These are phyloP conservation scores for Mustela lutreola DNA, from an alignment of 2,113 vertebrate genomes.

Conservation along the genomic window DNA sequence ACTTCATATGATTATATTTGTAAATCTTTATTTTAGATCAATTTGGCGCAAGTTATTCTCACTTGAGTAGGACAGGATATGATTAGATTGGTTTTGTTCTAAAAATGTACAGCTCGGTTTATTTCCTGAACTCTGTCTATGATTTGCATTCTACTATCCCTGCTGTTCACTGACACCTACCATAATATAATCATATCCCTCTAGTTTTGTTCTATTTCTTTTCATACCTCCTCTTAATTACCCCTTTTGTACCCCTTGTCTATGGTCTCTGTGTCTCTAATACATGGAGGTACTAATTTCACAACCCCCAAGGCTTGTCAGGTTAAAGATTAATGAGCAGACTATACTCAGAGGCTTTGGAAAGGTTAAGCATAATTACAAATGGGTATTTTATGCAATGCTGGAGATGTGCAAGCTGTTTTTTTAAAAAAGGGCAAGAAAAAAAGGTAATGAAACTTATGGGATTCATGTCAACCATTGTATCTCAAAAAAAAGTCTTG, in stretches of 20 bases:
- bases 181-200: conserved; percentile 82
- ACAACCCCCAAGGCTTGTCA: conserved; percentile 87
- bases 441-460: conserved; percentile 83
- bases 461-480: conserved; percentile 84
- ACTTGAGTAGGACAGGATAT: conserved; percentile 55
- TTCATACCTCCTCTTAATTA: conserved; percentile 86
- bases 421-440: conserved; percentile 68
- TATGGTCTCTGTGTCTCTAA: conserved; percentile 83
- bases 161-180: conserved; percentile 78
- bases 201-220: conserved; percentile 85
- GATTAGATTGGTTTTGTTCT: conserved; percentile 78
- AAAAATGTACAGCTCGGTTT: conserved; percentile 67
- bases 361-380: conserved; percentile 92
- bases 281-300: conserved; percentile 84
- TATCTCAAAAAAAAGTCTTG: conserved; percentile 65
- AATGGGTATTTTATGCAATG: conserved; percentile 88
- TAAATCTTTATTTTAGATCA: conserved; percentile 61
- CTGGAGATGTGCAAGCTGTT: conserved; percentile 86
- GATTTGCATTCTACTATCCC: conserved; percentile 82
- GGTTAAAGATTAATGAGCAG: conserved; percentile 91
- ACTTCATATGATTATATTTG: neutral
- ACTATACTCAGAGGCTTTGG: conserved; percentile 88
- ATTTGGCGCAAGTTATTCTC: conserved; percentile 65
- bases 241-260: conserved; percentile 85
- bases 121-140: conserved; percentile 75